Evolutionary conservation across 2,113 vertebrate genomes (phyloP).

Genomic region (Cinclus cinclus): DNA sequence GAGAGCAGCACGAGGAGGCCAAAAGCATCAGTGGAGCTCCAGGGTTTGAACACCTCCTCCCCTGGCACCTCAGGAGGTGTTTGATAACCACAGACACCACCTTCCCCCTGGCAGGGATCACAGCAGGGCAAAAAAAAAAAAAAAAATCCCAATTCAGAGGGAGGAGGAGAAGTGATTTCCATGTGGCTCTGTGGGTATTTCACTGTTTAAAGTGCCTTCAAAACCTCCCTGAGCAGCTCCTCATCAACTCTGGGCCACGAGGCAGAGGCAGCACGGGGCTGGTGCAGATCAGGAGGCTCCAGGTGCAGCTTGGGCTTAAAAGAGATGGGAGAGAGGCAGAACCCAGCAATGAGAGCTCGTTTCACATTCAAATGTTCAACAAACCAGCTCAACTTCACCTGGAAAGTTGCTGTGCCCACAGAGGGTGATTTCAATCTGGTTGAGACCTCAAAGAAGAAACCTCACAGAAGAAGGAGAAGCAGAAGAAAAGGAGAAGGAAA

Average conservation of each 20-base stretch:
- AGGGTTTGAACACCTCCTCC: background rate
- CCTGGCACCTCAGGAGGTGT: background rate
- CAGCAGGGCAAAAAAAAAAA: background rate
- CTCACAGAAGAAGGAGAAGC: too few relatives aligned
- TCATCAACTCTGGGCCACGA: background rate
- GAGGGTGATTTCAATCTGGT: background rate
- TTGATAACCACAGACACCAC: background rate
- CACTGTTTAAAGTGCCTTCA: background rate
- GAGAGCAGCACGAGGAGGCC: background rate
- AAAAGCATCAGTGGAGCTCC: rapidly evolving
- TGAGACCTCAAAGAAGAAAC: background rate
- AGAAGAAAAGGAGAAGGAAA: too few relatives aligned
- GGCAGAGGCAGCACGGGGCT: rapidly evolving
- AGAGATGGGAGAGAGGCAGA: background rate
- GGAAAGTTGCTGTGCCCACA: background rate
- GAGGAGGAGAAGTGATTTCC: rapidly evolving
- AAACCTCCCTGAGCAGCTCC: background rate
- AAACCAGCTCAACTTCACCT: background rate
- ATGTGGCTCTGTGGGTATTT: background rate
- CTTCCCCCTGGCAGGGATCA: background rate
- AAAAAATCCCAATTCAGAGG: background rate
- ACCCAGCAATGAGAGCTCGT: rapidly evolving
- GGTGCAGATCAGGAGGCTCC: background rate
- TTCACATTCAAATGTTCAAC: rapidly evolving
- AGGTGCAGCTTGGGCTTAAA: background rate